These are phyloP conservation scores for Protonemura montana DNA, from an alignment of 2,888 invertebrate genomes.

Conservation along the genomic window DNA sequence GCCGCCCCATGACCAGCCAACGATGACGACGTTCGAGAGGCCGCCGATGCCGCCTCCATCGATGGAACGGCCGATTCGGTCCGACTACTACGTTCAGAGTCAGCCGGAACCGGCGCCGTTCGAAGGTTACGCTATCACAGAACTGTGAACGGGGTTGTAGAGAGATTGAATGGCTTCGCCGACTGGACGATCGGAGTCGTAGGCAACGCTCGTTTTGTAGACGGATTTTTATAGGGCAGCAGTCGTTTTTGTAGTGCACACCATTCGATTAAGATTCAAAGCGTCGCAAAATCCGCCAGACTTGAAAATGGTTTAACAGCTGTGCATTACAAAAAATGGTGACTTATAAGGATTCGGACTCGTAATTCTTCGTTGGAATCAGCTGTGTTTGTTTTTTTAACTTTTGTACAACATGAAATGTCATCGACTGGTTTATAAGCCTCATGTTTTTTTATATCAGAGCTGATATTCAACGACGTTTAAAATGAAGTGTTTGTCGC, in stretches of 20 bases:
- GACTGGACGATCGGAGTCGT: neutral
- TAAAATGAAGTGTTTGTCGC: no score
- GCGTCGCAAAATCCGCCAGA: neutral
- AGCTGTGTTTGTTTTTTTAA: neutral
- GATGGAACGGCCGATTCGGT: neutral
- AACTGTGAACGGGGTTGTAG: neutral
- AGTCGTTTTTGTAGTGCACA: neutral
- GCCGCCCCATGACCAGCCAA: neutral
- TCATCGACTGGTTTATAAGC: neutral
- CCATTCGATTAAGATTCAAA: neutral
- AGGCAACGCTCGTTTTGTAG: neutral
- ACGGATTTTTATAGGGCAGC: neutral
- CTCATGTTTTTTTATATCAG: neutral
- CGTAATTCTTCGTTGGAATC: neutral
- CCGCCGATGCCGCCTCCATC: neutral
- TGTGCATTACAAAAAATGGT: neutral
- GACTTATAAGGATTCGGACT: neutral
- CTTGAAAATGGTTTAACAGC: neutral
- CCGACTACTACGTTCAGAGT: neutral
- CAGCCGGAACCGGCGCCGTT: neutral
- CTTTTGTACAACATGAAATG: neutral
- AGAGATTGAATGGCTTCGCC: neutral
- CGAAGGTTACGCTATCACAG: neutral
- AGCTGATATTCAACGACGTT: no score
- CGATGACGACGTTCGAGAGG: neutral